Base-by-base conservation (phyloP, 2,888 invertebrate genomes). In the Andrena haemorrhoa region DNA sequence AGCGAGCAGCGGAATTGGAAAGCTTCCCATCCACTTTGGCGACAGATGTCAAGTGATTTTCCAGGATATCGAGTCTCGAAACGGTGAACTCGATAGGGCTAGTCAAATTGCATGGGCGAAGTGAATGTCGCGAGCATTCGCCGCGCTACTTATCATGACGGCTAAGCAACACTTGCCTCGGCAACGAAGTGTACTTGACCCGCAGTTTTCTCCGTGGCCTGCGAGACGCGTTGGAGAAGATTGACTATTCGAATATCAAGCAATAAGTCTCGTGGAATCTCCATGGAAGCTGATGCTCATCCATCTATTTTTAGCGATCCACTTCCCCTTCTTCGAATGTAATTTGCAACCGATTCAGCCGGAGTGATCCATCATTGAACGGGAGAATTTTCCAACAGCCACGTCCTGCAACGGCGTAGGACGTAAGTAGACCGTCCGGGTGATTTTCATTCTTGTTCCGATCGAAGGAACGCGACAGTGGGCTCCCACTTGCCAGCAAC, bases 361-460 rank as follows among this genome's bases (percentile, higher is more conserved):
- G 6, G 6, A 41, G 20, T 16, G 35, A 20, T n/a, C 23, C 20
- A 12, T 20, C 51, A 35, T 63, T n/a, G 8, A 10, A 3, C 56
- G 35, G 1, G 71, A 64, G 47, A 75, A 56, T 58, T 64, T 20
- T 56, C 23, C 73, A 49, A 51, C 35, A 35, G 20, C 26, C 1
- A 16, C 60, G 29, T 5, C 8, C 12, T 3, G n/a, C 26, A 31
- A 8, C 23, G n/a, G 51, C 69, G 61, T 66, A 47, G 70, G 29
- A 26, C 51, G 70, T 70, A 86, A 86, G 82, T 75, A 83, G 63
- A 64, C 58, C 65, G 66, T 64, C 79, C 6, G 41, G 47, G 66
- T 74, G 70, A 76, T 80, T 83, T 80, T 81, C 75, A 66, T 83
- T 74, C 78, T 64, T 60, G 80, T 71, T 53, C 35, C 33, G 60